phyloP scores from a whole-genome alignment of 2,797 vertebrate genomes.

The Esox lucius region DNA sequence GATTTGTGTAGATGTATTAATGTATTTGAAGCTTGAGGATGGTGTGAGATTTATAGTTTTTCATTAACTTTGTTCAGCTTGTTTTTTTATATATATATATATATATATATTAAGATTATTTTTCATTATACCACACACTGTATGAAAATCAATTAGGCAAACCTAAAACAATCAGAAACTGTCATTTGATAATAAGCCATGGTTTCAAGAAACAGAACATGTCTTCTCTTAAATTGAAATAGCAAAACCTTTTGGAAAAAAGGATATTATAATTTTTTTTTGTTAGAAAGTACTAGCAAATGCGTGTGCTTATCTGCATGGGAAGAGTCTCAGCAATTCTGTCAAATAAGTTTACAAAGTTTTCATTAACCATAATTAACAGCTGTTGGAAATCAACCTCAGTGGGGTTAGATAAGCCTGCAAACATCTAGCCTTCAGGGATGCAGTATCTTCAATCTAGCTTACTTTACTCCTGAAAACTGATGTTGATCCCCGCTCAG shows the following conservation, averaged over 20 bases:
- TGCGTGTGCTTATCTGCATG: slow-evolving; percentile 36
- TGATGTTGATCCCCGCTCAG: too few relatives aligned
- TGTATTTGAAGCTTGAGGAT: slow-evolving; percentile 11
- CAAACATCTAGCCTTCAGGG: too few relatives aligned
- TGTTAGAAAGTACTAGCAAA: slow-evolving; percentile 37
- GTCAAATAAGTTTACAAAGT: slow-evolving; percentile 22
- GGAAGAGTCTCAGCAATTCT: slow-evolving; percentile 20
- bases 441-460: too few relatives aligned
- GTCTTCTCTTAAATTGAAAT: not conserved
- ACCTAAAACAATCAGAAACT: not conserved
- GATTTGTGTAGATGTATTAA: slow-evolving; percentile 15
- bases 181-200: slow-evolving; percentile 5
- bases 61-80: not conserved
- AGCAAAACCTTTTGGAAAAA: not conserved
- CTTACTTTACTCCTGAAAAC: too few relatives aligned
- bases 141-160: not conserved
- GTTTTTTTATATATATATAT: slow-evolving; percentile 1
- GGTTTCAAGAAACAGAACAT: not conserved
- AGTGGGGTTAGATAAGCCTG: too few relatives aligned
- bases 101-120: not conserved
- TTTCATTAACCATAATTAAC: slow-evolving; percentile 27
- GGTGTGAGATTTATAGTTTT: slow-evolving; percentile 5
- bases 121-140: not conserved
- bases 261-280: not conserved
- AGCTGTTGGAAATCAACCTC: not conserved